Base-by-base conservation (phyloP, 2,797 vertebrate genomes). In the Luscinia megarhynchos region DNA sequence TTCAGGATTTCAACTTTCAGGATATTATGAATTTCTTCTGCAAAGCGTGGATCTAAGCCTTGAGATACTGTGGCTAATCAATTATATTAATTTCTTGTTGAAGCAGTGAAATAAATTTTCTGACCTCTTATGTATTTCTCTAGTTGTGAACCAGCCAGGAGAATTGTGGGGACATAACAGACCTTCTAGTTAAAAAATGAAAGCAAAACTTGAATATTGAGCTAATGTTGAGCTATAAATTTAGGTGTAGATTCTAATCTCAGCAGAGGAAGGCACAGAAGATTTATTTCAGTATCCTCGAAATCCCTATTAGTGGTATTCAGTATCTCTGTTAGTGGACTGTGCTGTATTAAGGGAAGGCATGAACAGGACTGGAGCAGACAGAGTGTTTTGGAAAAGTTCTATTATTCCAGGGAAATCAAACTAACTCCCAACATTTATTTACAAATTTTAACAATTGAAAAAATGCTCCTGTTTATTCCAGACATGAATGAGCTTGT, bases 61-160 rank as follows among this genome's bases (percentile, higher is more conserved):
- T 92, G 76, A 95, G 86, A 96, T 94, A 83, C 93, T 94, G 93
- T 97, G 72, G 92, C 91, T 94, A 97, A 97, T 97, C 95, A 97
- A 97, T 97, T 97, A 70, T 91, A 93, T 91, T 97, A 95, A 96
- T 96, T 96, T 97, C 68, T 83, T 85, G 83, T 94, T 87, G 91
- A 91, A 95, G 86, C 70, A 40, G 77, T 94, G 90, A 92, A 96
- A 95, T 88, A 91, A 93, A 91, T 91, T 93, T 96, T 86, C 80
- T 94, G 85, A 95, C 77, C 59, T 73, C 41, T 75, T 69, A 59
- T 9, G 30, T 82, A 91, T 84, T 95, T 90, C 48, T 84, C 10
- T 53, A 81, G 67, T 55, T 70, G 51, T 77, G 83, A 96, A 87
- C 66, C 78, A 94, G 57, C 21, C 75, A 58, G 41, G 16, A 77